Percentiles rank a stretch among this genome's conserved stretches.
Conservation (phyloP, 2,888 invertebrate species). For the Hirtodrosophila cameraria region DNA sequence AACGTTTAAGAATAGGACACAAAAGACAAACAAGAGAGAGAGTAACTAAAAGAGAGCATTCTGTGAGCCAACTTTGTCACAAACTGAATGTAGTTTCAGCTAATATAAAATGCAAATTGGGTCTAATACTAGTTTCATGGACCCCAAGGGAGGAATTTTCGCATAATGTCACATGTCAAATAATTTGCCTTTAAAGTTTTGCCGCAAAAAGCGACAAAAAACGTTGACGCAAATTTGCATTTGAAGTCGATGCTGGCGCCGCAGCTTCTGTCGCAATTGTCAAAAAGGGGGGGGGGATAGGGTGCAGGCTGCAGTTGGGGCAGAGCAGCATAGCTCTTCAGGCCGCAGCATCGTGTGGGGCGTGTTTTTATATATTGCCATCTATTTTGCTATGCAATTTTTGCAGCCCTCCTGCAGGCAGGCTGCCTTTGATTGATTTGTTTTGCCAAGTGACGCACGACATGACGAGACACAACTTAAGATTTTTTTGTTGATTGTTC, state of each 20-base stretch:
- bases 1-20: background rate
- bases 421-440: slow-evolving; percentile 72
- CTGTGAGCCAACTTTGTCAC: background rate
- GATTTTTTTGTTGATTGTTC: slow-evolving; percentile 48
- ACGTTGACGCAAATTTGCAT: slow-evolving; percentile 68
- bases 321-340: slow-evolving; percentile 3
- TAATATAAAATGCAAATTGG: slow-evolving; percentile 43
- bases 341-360: slow-evolving; percentile 41
- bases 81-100: background rate
- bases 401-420: slow-evolving; percentile 38
- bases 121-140: slow-evolving; percentile 6
- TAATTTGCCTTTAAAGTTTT: slow-evolving; percentile 65
- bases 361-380: slow-evolving; percentile 31
- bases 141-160: slow-evolving; percentile 36
- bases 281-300: background rate
- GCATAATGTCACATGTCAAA: slow-evolving; percentile 72
- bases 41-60: background rate
- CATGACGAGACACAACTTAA: slow-evolving; percentile 37
- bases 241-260: slow-evolving; percentile 53
- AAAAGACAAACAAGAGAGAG: background rate
- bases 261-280: slow-evolving; percentile 64
- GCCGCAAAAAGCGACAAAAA: slow-evolving; percentile 45
- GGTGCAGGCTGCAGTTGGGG: background rate
- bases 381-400: slow-evolving; percentile 47
- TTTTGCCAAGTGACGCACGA: slow-evolving; percentile 73